Percentiles rank a stretch among this genome's conserved stretches.
Conservation (phyloP, 2,888 invertebrate species). For the Protophormia terraenovae region DNA sequence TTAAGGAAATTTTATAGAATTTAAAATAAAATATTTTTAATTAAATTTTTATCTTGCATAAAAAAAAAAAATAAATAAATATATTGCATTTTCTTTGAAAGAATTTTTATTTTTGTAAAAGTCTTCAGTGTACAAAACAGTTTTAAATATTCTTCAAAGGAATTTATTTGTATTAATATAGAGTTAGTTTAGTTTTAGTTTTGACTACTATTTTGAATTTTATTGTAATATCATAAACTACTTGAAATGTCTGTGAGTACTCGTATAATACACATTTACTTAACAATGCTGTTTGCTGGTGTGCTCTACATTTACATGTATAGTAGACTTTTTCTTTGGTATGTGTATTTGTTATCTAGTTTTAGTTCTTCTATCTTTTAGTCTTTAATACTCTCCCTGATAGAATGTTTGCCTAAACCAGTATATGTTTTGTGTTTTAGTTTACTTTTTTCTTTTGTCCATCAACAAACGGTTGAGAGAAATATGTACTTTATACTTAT, state of each 20-base stretch:
- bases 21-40: no score
- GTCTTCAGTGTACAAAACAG: neutral
- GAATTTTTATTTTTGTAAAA: no score
- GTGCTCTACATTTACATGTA: neutral
- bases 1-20: no score
- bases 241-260: neutral
- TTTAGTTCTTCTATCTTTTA: neutral
- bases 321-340: no score
- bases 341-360: constrained; percentile 14
- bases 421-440: neutral
- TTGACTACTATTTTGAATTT: neutral
- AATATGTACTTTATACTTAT: no score
- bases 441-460: neutral
- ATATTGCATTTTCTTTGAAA: no score
- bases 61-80: no score
- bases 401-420: constrained; percentile 17
- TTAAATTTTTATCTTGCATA: no score
- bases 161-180: neutral
- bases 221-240: neutral
- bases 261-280: neutral
- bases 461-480: no score
- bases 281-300: neutral
- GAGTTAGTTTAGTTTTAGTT: neutral
- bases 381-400: constrained; percentile 9
- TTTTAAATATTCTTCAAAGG: neutral